phyloP scores from a whole-genome alignment of 2,888 invertebrate species.

The Antitype chi region DNA sequence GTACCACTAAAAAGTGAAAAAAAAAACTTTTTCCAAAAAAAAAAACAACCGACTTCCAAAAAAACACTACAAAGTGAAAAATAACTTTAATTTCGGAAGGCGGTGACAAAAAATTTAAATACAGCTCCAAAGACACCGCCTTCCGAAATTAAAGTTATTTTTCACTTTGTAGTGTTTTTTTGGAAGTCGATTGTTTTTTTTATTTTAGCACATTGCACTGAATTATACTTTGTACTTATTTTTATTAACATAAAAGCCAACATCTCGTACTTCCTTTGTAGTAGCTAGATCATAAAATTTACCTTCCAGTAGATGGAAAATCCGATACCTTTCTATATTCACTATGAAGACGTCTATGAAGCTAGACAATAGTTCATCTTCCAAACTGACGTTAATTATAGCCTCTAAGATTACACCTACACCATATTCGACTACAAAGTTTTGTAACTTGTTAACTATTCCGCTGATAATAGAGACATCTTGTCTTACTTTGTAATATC shows the following conservation, averaged over 20 bases:
- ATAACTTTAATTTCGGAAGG: too few relatives aligned
- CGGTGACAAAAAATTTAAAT: too few relatives aligned
- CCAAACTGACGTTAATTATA: conserved; percentile 35
- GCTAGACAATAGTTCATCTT: conserved; percentile 29
- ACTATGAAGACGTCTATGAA: background rate
- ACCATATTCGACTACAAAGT: conserved; percentile 46
- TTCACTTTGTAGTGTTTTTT: too few relatives aligned
- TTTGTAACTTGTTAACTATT: conserved; percentile 40
- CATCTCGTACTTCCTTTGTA: background rate
- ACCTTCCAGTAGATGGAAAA: conserved; percentile 7
- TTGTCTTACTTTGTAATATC: conserved; percentile 21
- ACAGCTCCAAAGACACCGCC: too few relatives aligned
- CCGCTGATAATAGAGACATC: conserved; percentile 36
- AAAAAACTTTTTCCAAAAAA: too few relatives aligned
- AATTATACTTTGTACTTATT: background rate
- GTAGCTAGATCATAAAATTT: conserved; percentile 3
- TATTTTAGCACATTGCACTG: too few relatives aligned
- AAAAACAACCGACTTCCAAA: too few relatives aligned
- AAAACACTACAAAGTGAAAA: too few relatives aligned
- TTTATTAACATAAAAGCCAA: background rate
- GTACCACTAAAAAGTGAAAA: too few relatives aligned
- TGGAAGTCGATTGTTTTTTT: too few relatives aligned
- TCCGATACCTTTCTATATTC: conserved; percentile 6
- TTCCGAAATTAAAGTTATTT: too few relatives aligned
- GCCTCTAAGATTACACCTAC: conserved; percentile 39